Evolutionary conservation across 2,113 vertebrate genomes (phyloP), one percentile per base, ranked within the genome.

Genomic region (Ptychochromis oligacanthus): DNA sequence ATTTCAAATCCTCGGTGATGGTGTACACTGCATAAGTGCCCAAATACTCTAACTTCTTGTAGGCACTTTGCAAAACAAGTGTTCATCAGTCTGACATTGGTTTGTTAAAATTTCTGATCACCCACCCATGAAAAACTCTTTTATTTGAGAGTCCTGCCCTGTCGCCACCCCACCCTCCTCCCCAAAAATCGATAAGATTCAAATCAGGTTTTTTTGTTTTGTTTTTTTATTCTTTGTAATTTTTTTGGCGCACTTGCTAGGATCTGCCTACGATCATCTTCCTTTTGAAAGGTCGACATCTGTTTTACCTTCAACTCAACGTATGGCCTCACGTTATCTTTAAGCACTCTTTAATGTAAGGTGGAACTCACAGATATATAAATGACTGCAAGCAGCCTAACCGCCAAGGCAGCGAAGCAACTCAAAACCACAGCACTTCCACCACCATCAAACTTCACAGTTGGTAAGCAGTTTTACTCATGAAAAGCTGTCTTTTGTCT

Each of bases 361-460:
- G 46, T 54, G n/a, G 46, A 72, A 0, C 26, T 34, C 26, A 34
- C 0, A 54, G 31, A 17, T 72, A 31, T 20, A 54, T 54, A 34
- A 54, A 54, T 72, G 67, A 54, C 26, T 54, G 31, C 52, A 72
- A 54, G 0, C 2, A 2, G 28, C 65, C 65, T 49, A 12, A 11
- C 24, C 28, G 65, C 43, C 7, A 1, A 70, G 43, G 65, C 65
- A 70, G n/a, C 2, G 22, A 67, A 43, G 26, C 62, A 67, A 6
- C 10, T 0, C 10, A 31, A 72, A 72, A 72, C 65, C 65, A 72
- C 65, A 72, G 20, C 24, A 31, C 10, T 72, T 52, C 65, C 43
- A 72, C 43, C 43, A 72, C 65, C 43, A 72, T 43, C 28, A 52
- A 72, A 72, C 65, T 52, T 52, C 43, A 72, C 43, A 72, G 43